Evolutionary conservation across 1,140 invertebrate species (phyloP), one percentile per base, ranked within the genome.

Genomic region (Probaryconus sp.): DNA sequence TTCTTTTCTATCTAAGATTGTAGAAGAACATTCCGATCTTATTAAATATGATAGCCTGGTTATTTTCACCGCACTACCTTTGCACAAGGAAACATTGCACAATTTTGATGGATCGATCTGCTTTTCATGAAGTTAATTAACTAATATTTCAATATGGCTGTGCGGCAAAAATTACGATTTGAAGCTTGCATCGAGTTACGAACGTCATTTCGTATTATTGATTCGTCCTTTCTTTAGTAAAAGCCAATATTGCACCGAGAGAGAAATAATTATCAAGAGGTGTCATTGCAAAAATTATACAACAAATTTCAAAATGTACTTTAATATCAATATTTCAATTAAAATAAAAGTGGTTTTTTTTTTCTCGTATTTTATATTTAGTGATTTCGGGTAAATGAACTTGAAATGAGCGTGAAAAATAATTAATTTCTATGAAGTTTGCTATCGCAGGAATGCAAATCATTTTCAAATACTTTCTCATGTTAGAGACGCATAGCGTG

Each of bases 1-100:
- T 50, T 33, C 30, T 50, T 37, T n/a, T n/a, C 7, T 28, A 3
- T n/a, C 35, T n/a, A 26, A 9, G 5, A 40, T 38, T 51, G 21
- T 58, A 28, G 61, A 73, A 73, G 70, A 73, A 73, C 70, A 73
- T 73, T 73, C 70, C 70, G 61, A 61, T 67, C 47, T n/a, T 37
- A 55, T 55, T 61, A 51, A 67, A 28, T 45, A 61, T 21, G 26
- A 53, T 35, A 53, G 65, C 47, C 45, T 55, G 9, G 40, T 56
- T 38, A 63, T 63, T 70, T 70, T 70, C 48, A 40, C 3, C 56
- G 50, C 55, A 37, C 47, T 18, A 38, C 5, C 11, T 35, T 13
- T 13, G 6, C 10, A 10, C 33, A 35, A 6, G 11, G 28, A 18
- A 5, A 28, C 20, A 37, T 50, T 42, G 48, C 51, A 17, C 6